Evolutionary conservation across 2,113 vertebrate species (phyloP), one percentile per base, ranked within the genome.

Genomic region (Leptodactylus fuscus): DNA sequence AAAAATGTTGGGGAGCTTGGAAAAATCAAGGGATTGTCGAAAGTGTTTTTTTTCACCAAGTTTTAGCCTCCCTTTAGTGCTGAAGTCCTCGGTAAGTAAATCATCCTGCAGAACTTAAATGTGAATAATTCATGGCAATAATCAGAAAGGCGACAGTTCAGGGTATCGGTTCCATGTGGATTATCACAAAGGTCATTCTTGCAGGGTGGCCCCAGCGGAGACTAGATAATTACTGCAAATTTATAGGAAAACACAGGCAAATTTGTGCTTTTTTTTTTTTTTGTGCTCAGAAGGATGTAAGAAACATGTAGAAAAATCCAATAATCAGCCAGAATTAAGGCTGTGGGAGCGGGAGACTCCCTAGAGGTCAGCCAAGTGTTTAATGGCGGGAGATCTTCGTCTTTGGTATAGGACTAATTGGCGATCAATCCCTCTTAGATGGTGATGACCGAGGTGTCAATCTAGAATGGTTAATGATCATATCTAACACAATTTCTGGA

Each of bases 101-200:
- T 22, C 10, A 53, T 58, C 12, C 3, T 16, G 16, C 5, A n/a
- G 22, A 44, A 75, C 27, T 27, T 75, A 12, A n/a, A 13, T 41
- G n/a, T 79, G 53, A 79, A 24, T 60, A 58, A 79, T 60, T 79
- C 36, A 79, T 38, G 76, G 34, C 41, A 22, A 60, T 79, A 38
- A 78, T 32, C 49, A 55, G 32, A 38, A 36, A 38, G n/a, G n/a
- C 58, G 32, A 49, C 73, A 58, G 29, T 3, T 36, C 36, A 78
- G 49, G 51, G 12, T 60, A 13, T n/a, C 8, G 22, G 32, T 51
- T 76, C 48, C 73, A 49, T 76, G 44, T 24, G 34, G 76, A 79
- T 60, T 79, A 60, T 38, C 10, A 60, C 34, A 82, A 82, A 82
- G 67, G 81, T 82, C 67, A 55, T 24, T 55, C 16, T 73, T 16